These are phyloP conservation scores for Orientallactaga sibirica DNA, from an alignment of 2,797 vertebrate species.

Conservation along the genomic window DNA sequence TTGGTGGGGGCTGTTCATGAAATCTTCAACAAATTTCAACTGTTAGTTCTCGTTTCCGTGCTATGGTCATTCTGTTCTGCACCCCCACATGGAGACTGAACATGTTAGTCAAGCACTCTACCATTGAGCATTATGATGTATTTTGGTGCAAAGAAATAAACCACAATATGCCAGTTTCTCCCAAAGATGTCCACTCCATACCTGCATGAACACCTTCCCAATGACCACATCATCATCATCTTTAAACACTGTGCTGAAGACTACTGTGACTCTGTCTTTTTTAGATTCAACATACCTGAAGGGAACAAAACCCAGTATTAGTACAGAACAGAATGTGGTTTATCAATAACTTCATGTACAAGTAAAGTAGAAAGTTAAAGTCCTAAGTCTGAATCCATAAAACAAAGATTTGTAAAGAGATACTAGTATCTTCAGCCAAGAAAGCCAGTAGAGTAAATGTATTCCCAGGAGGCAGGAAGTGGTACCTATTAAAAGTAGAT, in stretches of 20 bases:
- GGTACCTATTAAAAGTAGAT: not conserved
- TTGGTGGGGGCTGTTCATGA: not conserved
- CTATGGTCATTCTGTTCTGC: no score
- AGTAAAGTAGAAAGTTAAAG: not conserved
- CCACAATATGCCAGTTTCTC: not conserved
- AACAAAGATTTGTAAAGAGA: not conserved
- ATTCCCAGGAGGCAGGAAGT: not conserved
- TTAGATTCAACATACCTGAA: slow-evolving; percentile 98
- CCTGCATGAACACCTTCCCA: slow-evolving; percentile 99
- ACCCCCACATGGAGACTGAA: not conserved
- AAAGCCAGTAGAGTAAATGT: not conserved
- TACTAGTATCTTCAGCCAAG: not conserved
- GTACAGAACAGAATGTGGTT: not conserved
- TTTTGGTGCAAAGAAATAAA: not conserved
- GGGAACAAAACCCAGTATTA: slow-evolving; percentile 59
- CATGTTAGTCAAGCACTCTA: not conserved
- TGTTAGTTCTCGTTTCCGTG: not conserved
- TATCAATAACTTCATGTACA: slow-evolving; percentile 28
- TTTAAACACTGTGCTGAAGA: slow-evolving; percentile 99
- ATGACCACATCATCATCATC: slow-evolving; percentile 99
- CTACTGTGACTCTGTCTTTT: slow-evolving; percentile 98
- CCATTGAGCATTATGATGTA: not conserved
- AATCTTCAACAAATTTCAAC: slow-evolving; percentile 12
- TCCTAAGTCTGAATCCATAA: slow-evolving; percentile 22
- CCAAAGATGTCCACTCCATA: slow-evolving; percentile 78